A percentile compares a stretch with the other conserved stretches of the same genome.
These are phyloP conservation scores for Tetragonula clypearis DNA, from an alignment of 1,140 invertebrate genomes.

Conservation along the genomic window DNA sequence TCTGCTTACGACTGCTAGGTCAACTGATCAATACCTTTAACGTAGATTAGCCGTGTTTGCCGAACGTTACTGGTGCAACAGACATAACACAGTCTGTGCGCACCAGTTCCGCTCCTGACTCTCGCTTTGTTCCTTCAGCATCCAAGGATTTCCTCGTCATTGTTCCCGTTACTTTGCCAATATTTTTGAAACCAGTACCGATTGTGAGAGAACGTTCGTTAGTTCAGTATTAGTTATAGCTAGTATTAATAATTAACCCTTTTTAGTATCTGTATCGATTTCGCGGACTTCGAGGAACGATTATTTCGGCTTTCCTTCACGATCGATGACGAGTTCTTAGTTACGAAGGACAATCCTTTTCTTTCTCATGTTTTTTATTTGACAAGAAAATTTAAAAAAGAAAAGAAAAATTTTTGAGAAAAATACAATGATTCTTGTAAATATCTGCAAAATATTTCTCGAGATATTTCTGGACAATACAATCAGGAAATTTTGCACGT, in stretches of 20 bases:
- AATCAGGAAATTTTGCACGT: no score
- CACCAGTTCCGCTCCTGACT: neutral
- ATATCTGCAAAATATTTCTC: no score
- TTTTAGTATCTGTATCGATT: no score
- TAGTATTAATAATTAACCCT: neutral
- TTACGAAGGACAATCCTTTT: no score
- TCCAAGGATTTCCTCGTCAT: neutral
- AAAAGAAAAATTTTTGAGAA: no score
- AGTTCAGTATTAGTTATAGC: neutral
- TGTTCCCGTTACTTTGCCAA: neutral
- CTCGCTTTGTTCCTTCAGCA: neutral
- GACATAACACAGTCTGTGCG: neutral
- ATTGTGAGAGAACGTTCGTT: neutral
- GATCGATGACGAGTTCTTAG: no score
- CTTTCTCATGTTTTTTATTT: no score
- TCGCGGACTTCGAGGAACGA: no score
- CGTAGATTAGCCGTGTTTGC: constrained; percentile 5
- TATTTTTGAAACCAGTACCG: neutral
- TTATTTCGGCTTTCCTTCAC: no score
- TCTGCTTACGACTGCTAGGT: constrained; percentile 5
- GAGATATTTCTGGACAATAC: no score
- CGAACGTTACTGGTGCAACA: neutral
- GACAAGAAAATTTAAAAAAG: no score
- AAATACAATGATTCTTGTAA: no score
- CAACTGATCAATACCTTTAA: constrained; percentile 7